phyloP scores from a whole-genome alignment of 2,113 vertebrate genomes.

The Sorex fumeus region DNA sequence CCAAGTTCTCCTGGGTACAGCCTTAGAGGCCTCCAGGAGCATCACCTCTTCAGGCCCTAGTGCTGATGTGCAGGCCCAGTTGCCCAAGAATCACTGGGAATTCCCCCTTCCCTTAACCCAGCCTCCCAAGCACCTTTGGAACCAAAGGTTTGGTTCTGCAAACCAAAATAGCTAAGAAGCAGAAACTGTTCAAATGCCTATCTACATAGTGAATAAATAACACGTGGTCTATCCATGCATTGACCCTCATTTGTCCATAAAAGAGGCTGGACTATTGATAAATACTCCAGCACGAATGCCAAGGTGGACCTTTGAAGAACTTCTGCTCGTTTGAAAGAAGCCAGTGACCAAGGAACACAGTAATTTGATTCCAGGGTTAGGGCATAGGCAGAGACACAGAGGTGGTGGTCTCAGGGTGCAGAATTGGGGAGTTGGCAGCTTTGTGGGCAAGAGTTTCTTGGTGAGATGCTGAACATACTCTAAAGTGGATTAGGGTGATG shows the following conservation, averaged over 20 bases:
- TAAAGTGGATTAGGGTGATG: conserved; percentile 25
- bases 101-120: no score
- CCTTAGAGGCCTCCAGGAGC: no score
- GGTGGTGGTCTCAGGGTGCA: background rate
- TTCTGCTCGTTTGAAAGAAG: background rate
- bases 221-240: background rate
- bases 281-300: background rate
- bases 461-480: background rate
- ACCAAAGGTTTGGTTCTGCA: no score
- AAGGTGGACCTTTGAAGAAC: background rate
- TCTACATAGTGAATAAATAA: background rate
- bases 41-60: no score
- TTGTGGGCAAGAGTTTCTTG: conserved; percentile 20
- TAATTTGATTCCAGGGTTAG: background rate
- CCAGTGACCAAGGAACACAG: background rate
- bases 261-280: background rate
- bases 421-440: background rate
- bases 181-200: background rate
- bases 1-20: no score
- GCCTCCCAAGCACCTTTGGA: no score
- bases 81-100: no score
- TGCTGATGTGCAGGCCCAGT: no score
- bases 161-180: background rate
- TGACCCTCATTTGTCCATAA: background rate
- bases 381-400: background rate